phyloP scores from a whole-genome alignment of 2,797 vertebrate genomes.

The Sebastes reedi region DNA sequence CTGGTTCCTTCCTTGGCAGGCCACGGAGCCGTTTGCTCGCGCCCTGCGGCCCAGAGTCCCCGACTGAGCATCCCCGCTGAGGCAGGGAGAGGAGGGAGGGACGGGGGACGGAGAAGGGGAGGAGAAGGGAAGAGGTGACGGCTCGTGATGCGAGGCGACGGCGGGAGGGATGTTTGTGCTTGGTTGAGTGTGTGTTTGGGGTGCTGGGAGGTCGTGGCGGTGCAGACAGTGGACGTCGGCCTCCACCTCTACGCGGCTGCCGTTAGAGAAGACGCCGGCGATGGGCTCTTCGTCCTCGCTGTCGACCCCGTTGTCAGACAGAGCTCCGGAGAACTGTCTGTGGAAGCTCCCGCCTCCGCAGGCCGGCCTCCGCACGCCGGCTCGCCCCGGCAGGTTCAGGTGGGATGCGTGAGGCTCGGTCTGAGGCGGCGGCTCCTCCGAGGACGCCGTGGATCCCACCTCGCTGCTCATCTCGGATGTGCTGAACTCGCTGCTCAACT shows the following conservation, averaged over 20 bases:
- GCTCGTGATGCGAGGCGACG: constrained; percentile 30
- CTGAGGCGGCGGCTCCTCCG: constrained; percentile 86
- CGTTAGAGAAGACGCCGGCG: constrained; percentile 94
- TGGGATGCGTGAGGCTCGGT: constrained; percentile 47
- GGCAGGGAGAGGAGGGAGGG: constrained; percentile 79
- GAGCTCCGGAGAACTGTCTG: constrained; percentile 92
- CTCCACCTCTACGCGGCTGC: constrained; percentile 95
- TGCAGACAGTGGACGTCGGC: constrained; percentile 92
- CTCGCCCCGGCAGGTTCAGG: constrained; percentile 35
- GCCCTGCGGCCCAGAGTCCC: constrained; percentile 80
- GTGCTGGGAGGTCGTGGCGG: constrained; percentile 54
- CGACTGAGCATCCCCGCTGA: constrained; percentile 38
- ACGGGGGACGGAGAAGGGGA: constrained; percentile 39
- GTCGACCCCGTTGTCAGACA: constrained; percentile 96
- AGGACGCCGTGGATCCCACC: constrained; percentile 95
- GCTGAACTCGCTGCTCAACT: constrained; percentile 97
- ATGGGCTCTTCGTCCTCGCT: constrained; percentile 97
- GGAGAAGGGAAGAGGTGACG: constrained; percentile 11
- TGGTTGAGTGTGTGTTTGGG: constrained; percentile 17
- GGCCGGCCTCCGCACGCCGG: constrained; percentile 10
- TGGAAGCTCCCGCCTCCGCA: constrained; percentile 82
- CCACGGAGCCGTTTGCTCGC: constrained; percentile 92
- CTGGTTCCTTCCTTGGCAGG: constrained; percentile 91
- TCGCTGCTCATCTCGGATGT: constrained; percentile 98
- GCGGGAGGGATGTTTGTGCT: constrained; percentile 13